A percentile compares a stretch with the other conserved stretches of the same genome.
Evolutionary conservation across 2,888 invertebrate genomes (phyloP).

Genomic region (Digitonthophagus gazella): DNA sequence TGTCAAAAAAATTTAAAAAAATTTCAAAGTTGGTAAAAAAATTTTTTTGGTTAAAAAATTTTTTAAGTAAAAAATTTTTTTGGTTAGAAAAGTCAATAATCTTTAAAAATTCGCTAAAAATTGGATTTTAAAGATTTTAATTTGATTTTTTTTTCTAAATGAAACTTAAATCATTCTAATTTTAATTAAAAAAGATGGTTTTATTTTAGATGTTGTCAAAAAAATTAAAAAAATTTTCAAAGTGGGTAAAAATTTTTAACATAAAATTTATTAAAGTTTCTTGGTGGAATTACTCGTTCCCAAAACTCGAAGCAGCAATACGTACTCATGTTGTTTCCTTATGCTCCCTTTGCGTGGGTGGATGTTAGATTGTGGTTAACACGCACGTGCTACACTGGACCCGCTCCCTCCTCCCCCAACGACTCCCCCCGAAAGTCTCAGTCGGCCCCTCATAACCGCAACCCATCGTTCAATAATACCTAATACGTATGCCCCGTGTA

Average conservation of each 20-base stretch:
- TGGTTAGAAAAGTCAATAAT: no score
- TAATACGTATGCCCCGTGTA: conserved; percentile 27
- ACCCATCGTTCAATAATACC: conserved; percentile 28
- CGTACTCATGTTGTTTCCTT: conserved; percentile 50
- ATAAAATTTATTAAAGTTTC: conserved; percentile 8
- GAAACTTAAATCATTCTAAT: no score
- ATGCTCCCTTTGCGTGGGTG: conserved; percentile 46
- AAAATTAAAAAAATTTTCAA: no score
- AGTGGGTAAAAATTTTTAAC: not conserved
- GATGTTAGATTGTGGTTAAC: conserved; percentile 50
- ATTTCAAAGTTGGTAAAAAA: no score
- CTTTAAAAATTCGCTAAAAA: no score
- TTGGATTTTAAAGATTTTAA: no score
- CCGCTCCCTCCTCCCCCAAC: conserved; percentile 39
- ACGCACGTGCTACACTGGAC: conserved; percentile 48
- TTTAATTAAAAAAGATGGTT: no score
- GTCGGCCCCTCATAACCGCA: conserved; percentile 30
- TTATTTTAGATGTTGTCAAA: no score
- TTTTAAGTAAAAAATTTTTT: no score
- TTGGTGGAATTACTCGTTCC: conserved; percentile 33
- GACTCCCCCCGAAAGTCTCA: conserved; percentile 32
- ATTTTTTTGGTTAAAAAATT: no score
- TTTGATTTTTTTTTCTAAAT: no score
- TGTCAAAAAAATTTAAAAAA: no score
- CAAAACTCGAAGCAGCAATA: conserved; percentile 44